phyloP scores from a whole-genome alignment of 2,797 vertebrate species.

The Anolis apletophallus region DNA sequence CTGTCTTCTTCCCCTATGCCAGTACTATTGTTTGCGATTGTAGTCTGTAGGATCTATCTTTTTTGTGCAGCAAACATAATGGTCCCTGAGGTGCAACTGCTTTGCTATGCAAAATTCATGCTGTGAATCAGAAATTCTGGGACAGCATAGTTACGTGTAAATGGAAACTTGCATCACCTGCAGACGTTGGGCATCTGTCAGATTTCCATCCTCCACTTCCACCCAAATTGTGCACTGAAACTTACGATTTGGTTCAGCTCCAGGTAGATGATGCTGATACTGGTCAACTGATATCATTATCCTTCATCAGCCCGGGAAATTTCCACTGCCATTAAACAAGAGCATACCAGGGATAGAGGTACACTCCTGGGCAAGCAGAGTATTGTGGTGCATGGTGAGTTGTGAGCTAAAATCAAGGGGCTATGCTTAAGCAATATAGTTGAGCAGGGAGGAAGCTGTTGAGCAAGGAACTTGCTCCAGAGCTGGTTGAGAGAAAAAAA shows the following conservation, averaged over 20 bases:
- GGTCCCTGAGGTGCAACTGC: background rate
- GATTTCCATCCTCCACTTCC: background rate
- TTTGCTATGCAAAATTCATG: constrained; percentile 32
- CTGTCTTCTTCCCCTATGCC: constrained; percentile 56
- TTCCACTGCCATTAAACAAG: constrained; percentile 3
- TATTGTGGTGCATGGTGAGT: background rate
- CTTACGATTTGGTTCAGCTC: background rate
- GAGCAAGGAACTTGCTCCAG: background rate
- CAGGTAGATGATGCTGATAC: background rate
- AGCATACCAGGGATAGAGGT: background rate
- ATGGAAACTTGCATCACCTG: background rate
- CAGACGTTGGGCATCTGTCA: background rate
- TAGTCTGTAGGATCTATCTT: background rate
- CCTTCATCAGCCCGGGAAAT: background rate
- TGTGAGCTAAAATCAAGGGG: background rate
- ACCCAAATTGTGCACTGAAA: no score
- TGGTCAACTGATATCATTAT: background rate
- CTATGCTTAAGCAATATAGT: background rate
- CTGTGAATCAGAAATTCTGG: background rate
- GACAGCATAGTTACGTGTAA: background rate
- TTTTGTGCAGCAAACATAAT: background rate
- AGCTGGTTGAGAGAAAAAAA: background rate
- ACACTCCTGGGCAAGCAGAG: background rate
- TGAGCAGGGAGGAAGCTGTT: background rate
- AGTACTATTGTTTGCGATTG: constrained; percentile 14